phyloP scores from a whole-genome alignment of 1,140 invertebrate genomes.

The Cyrtorhinus lividipennis region DNA sequence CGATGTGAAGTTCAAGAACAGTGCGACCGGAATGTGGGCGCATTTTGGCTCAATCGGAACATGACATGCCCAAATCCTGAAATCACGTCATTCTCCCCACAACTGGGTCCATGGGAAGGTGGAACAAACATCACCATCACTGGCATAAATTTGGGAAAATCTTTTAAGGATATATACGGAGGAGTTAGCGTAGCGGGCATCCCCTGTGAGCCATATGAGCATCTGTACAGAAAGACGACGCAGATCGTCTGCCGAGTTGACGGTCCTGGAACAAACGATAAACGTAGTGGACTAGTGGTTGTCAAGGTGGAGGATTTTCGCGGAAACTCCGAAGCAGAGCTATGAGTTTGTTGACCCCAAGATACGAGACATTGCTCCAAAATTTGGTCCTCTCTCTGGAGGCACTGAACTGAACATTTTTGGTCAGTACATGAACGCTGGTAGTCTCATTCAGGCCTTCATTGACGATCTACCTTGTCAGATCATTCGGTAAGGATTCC shows the following conservation, averaged over 20 bases:
- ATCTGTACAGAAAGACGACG: constrained; percentile 74
- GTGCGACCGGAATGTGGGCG: constrained; percentile 53
- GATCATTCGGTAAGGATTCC: constrained; percentile 42
- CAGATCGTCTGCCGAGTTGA: constrained; percentile 81
- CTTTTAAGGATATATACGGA: constrained; percentile 80
- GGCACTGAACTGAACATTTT: constrained; percentile 79
- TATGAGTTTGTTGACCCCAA: constrained; percentile 78
- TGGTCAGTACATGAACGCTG: constrained; percentile 88
- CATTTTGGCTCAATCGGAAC: constrained; percentile 74
- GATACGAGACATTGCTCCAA: constrained; percentile 69
- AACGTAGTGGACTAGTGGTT: constrained; percentile 65
- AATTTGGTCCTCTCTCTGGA: constrained; percentile 80
- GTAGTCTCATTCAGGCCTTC: constrained; percentile 76
- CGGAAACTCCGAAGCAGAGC: constrained; percentile 63
- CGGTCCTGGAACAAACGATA: constrained; percentile 60
- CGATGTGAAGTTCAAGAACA: constrained; percentile 83
- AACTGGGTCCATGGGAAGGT: constrained; percentile 76
- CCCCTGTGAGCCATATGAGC: constrained; percentile 71
- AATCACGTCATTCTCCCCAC: constrained; percentile 62
- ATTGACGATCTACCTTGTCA: constrained; percentile 77
- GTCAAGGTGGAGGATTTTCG: constrained; percentile 80
- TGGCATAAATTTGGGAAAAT: constrained; percentile 92
- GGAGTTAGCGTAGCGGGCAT: constrained; percentile 66
- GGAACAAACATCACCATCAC: constrained; percentile 93
- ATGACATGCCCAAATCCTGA: constrained; percentile 87